Percentiles rank a stretch among this genome's conserved stretches.
phyloP scores from a whole-genome alignment of 2,113 vertebrate genomes.

The Saccopteryx bilineata region DNA sequence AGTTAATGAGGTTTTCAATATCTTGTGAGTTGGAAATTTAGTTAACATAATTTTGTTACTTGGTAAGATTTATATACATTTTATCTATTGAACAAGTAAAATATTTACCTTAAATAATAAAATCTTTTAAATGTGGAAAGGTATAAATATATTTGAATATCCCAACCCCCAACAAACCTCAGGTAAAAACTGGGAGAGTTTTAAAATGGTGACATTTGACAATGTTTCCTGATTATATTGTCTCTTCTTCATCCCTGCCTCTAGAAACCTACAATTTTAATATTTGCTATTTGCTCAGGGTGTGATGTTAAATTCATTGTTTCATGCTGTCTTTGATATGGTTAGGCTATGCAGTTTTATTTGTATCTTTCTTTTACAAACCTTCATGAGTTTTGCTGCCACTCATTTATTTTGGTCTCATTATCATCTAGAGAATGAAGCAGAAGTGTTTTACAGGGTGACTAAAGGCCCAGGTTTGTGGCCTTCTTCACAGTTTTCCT shows the following conservation, averaged over 20 bases:
- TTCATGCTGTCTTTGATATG: slow-evolving; percentile 1
- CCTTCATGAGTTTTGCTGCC: background rate
- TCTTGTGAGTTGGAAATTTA: background rate
- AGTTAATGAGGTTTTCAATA: background rate
- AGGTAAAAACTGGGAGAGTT: background rate
- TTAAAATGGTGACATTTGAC: background rate
- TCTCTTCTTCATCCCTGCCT: background rate
- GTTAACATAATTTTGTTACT: background rate
- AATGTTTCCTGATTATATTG: background rate
- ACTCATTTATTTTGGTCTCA: background rate
- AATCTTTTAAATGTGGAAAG: background rate
- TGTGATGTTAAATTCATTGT: slow-evolving; percentile 23
- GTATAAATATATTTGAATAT: background rate
- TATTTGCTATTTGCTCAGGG: background rate
- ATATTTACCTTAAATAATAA: background rate
- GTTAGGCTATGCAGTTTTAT: background rate
- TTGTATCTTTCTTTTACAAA: slow-evolving; percentile 43
- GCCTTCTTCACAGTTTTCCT: slow-evolving; percentile 51
- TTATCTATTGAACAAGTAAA: background rate
- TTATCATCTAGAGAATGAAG: slow-evolving; percentile 41
- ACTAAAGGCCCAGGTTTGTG: background rate
- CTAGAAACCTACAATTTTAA: background rate
- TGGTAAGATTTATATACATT: background rate
- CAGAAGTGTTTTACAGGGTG: slow-evolving; percentile 38
- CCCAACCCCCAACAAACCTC: background rate